Conservation (phyloP, 2,888 invertebrate genomes). For the Drosophila villosipedis region DNA sequence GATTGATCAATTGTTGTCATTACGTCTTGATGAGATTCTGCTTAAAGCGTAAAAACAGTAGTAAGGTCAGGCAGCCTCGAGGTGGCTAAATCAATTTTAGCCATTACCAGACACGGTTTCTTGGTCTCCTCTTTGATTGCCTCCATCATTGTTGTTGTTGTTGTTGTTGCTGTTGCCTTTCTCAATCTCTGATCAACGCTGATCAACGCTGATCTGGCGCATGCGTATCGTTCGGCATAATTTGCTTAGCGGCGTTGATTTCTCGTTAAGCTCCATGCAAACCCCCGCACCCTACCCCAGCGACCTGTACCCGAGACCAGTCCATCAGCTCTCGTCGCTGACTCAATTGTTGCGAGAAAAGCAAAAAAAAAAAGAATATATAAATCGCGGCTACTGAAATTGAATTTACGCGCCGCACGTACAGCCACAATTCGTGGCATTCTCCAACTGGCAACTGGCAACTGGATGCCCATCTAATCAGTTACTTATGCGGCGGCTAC, state of each 20-base stretch:
- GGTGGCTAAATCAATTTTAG: slow-evolving; percentile 84
- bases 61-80: slow-evolving; percentile 82
- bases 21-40: slow-evolving; percentile 84
- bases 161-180: slow-evolving; percentile 4
- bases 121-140: slow-evolving; percentile 61
- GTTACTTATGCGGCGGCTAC: slow-evolving; percentile 61
- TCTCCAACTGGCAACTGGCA: slow-evolving; percentile 36
- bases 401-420: slow-evolving; percentile 85
- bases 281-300: slow-evolving; percentile 11
- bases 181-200: slow-evolving; percentile 55
- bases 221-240: slow-evolving; percentile 83
- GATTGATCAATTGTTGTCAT: slow-evolving; percentile 81
- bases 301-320: slow-evolving; percentile 20
- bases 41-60: slow-evolving; percentile 85
- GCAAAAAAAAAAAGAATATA: background rate
- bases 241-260: slow-evolving; percentile 82
- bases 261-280: slow-evolving; percentile 70
- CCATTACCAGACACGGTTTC: slow-evolving; percentile 60
- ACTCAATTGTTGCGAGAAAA: slow-evolving; percentile 51
- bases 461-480: slow-evolving; percentile 46
- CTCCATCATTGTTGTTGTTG: slow-evolving; percentile 14
- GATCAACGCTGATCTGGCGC: slow-evolving; percentile 74
- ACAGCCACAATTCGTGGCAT: slow-evolving; percentile 84
- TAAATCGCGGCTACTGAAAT: slow-evolving; percentile 72
- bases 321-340: slow-evolving; percentile 48